Conservation (phyloP, 35 echinoderm and acorn worm genomes). For the Patiria miniata region DNA sequence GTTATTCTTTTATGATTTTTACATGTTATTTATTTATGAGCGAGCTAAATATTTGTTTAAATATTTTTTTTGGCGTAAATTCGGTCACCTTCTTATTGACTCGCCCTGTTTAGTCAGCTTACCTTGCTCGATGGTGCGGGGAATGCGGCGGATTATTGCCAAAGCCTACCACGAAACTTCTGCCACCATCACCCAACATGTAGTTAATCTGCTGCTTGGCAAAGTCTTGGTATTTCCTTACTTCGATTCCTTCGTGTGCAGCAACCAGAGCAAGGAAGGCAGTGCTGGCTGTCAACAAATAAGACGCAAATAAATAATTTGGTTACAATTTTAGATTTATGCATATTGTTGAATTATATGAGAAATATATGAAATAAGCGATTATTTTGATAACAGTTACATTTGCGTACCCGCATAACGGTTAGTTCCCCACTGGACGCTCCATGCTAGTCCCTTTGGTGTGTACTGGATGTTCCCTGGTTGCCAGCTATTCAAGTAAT, state of each 20-base stretch:
- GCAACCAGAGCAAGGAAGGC: constrained; percentile 69
- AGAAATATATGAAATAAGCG: too few relatives aligned
- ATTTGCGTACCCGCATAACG: constrained; percentile 65
- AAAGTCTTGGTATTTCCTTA: constrained; percentile 29
- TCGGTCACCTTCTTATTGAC: too few relatives aligned
- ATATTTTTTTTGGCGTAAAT: too few relatives aligned
- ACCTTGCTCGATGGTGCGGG: constrained; percentile 86
- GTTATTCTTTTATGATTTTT: too few relatives aligned
- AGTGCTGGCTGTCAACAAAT: constrained; percentile 60
- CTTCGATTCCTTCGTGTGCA: constrained; percentile 26
- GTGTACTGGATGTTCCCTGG: constrained; percentile 45
- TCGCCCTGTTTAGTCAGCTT: too few relatives aligned
- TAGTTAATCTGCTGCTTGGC: constrained; percentile 73
- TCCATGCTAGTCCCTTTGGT: constrained; percentile 71
- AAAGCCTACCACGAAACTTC: constrained; percentile 80
- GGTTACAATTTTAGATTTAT: too few relatives aligned
- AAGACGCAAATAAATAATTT: too few relatives aligned
- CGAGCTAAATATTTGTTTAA: too few relatives aligned
- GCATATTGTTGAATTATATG: too few relatives aligned
- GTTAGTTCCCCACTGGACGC: constrained; percentile 52
- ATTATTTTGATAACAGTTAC: too few relatives aligned
- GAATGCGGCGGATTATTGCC: constrained; percentile 61
- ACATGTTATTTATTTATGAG: too few relatives aligned
- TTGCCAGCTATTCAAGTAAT: constrained; percentile 58
- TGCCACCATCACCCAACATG: constrained; percentile 68